Conservation (phyloP, 1,140 invertebrate genomes). For the Penaeus vannamei region DNA sequence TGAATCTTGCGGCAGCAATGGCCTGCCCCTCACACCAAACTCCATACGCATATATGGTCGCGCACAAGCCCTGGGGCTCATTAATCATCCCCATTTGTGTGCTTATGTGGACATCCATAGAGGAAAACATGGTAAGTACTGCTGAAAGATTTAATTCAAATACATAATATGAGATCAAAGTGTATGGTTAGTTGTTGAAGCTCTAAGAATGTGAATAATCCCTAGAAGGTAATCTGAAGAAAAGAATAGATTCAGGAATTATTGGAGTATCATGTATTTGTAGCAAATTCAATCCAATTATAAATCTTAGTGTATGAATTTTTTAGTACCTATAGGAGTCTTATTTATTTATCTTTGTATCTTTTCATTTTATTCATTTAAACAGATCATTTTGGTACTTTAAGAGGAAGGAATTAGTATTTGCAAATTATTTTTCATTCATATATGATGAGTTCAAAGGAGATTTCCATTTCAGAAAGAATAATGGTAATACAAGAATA, state of each 20-base stretch:
- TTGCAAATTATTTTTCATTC: slow-evolving; percentile 56
- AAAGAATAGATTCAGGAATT: no score
- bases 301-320: no score
- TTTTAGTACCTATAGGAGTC: slow-evolving; percentile 35
- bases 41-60: slow-evolving; percentile 94
- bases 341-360: slow-evolving; percentile 2
- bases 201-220: no score
- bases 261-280: no score
- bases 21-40: slow-evolving; percentile 94
- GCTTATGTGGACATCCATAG: slow-evolving; percentile 92
- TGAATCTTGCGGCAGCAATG: slow-evolving; percentile 95
- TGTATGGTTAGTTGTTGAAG: no score
- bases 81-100: slow-evolving; percentile 87
- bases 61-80: slow-evolving; percentile 86
- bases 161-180: no score
- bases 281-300: no score
- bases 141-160: not conserved
- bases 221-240: no score
- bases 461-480: slow-evolving; percentile 80
- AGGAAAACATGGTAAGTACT: slow-evolving; percentile 90
- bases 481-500: slow-evolving; percentile 92
- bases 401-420: no score
- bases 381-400: no score
- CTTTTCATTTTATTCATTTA: not conserved
- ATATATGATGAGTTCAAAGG: slow-evolving; percentile 59